These are phyloP conservation scores for Oreochromis spilurus DNA, from an alignment of 2,113 vertebrate genomes.

Conservation along the genomic window DNA sequence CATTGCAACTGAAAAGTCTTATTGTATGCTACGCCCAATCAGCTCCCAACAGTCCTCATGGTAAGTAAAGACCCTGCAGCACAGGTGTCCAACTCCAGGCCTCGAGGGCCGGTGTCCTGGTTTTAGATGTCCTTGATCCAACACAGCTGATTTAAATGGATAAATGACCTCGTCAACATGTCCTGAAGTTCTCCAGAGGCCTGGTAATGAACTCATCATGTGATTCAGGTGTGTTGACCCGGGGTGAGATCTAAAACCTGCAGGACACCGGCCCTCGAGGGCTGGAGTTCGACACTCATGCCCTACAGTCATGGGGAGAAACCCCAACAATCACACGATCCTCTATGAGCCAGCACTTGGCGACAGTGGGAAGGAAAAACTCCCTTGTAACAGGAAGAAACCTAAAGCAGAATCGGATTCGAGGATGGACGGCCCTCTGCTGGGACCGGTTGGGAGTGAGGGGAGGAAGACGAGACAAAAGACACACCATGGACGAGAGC, in stretches of 20 bases:
- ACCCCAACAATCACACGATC: fast-evolving
- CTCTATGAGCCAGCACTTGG: neutral
- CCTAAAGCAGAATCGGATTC: neutral
- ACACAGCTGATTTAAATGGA: no score
- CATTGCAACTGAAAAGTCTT: neutral
- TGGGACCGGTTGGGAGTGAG: neutral
- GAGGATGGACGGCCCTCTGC: neutral
- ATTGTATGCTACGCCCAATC: neutral
- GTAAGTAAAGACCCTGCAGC: neutral
- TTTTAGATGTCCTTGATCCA: no score
- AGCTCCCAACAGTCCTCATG: neutral
- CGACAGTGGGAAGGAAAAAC: neutral
- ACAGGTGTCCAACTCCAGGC: no score
- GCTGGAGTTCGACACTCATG: no score
- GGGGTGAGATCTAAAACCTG: no score
- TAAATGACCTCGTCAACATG: no score
- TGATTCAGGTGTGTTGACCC: no score
- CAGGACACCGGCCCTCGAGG: no score
- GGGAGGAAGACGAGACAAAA: neutral
- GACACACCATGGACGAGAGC: fast-evolving
- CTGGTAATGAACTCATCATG: no score
- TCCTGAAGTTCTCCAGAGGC: no score
- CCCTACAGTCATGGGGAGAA: neutral
- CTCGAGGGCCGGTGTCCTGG: no score
- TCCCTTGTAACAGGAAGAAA: neutral